phyloP scores from a whole-genome alignment of 2,113 vertebrate genomes.

The Neogale vison region DNA sequence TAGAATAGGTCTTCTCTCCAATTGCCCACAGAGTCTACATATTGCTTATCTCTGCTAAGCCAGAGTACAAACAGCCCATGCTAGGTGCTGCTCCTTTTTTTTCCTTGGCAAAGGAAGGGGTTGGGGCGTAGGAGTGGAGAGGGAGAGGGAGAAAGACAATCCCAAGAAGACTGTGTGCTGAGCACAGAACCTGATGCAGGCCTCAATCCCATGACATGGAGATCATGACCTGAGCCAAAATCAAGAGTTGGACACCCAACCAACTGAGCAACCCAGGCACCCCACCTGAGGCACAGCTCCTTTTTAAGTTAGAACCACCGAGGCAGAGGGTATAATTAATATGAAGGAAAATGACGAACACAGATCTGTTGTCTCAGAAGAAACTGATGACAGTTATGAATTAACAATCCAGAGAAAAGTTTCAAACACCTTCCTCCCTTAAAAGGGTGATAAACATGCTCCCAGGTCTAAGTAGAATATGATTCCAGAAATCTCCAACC shows the following conservation, averaged over 20 bases:
- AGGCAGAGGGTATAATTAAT: not conserved
- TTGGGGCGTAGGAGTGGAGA: not conserved
- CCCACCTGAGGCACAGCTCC: not conserved
- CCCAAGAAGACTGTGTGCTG: not conserved
- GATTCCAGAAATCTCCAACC: not conserved
- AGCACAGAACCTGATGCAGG: not conserved
- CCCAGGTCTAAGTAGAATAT: not conserved
- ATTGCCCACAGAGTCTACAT: not conserved
- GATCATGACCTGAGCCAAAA: not conserved
- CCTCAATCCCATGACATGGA: not conserved
- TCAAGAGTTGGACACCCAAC: not conserved
- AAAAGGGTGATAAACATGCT: not conserved
- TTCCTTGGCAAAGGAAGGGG: too few relatives aligned
- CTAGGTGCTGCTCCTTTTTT: not conserved
- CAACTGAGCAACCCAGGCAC: not conserved
- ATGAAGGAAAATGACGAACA: not conserved
- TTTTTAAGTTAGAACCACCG: not conserved
- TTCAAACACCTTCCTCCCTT: not conserved
- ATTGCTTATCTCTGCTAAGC: not conserved
- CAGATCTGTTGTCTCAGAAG: not conserved
- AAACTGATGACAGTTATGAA: not conserved
- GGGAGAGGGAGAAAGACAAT: not conserved
- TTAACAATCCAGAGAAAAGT: not conserved
- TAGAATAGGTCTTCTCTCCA: not conserved
- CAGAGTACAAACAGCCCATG: not conserved